A percentile compares a stretch with the other conserved stretches of the same genome.
phyloP scores from a whole-genome alignment of 2,888 invertebrate genomes.

The Orthosia cruda region DNA sequence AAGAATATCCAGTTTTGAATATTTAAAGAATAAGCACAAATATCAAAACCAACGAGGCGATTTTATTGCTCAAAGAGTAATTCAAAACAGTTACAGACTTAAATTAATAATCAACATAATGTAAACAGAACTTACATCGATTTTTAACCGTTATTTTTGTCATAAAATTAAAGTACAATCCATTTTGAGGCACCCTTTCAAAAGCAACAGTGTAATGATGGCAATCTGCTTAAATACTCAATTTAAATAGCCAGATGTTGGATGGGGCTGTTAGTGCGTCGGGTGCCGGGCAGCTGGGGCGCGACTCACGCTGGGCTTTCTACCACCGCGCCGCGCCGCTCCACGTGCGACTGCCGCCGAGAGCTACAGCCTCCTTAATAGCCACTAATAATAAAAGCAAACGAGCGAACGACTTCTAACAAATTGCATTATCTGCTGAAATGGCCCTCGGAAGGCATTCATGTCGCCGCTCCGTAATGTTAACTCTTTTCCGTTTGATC shows the following conservation, averaged over 20 bases:
- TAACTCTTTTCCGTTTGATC: conserved; percentile 79
- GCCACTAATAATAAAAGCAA: conserved; percentile 86
- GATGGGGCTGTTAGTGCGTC: conserved; percentile 70
- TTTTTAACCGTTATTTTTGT: conserved; percentile 70
- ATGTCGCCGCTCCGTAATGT: conserved; percentile 71
- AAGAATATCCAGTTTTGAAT: background rate
- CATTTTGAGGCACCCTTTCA: conserved; percentile 77
- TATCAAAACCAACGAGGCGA: conserved; percentile 19
- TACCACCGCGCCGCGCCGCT: conserved; percentile 66
- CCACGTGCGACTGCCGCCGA: conserved; percentile 74
- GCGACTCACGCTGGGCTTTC: background rate
- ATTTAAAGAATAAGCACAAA: background rate
- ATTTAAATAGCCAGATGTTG: conserved; percentile 84
- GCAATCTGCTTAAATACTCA: conserved; percentile 84
- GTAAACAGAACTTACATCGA: conserved; percentile 56
- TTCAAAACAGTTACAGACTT: conserved; percentile 50
- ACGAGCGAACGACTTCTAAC: conserved; percentile 86
- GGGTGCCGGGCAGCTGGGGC: conserved; percentile 29
- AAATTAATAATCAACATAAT: conserved; percentile 54
- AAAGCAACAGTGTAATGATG: conserved; percentile 79
- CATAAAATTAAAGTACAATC: conserved; percentile 77
- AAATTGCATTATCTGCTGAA: conserved; percentile 86
- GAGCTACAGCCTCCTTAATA: conserved; percentile 79
- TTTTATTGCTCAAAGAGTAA: conserved; percentile 18
- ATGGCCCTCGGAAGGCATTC: conserved; percentile 83